Evolutionary conservation across 2,797 vertebrate species (phyloP).

Genomic region (Numenius phaeopus): DNA sequence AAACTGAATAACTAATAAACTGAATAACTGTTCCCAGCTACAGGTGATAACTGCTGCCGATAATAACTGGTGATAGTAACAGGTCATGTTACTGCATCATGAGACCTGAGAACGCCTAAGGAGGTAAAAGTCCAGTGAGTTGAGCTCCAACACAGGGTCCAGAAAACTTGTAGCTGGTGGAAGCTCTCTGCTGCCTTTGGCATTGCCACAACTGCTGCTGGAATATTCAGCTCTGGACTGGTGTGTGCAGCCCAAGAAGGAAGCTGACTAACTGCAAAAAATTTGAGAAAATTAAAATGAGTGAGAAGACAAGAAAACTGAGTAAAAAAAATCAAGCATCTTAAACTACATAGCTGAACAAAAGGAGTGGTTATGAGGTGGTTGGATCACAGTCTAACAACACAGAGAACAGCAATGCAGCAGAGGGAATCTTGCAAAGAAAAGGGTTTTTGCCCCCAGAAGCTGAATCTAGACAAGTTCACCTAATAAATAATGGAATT

Average conservation of each 20-base stretch:
- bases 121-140: not conserved
- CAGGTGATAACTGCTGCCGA: not conserved
- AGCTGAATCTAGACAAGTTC: not conserved
- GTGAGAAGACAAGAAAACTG: not conserved
- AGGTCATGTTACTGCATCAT: not conserved
- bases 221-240: not conserved
- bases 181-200: not conserved
- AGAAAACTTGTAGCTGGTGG: not conserved
- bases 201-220: not conserved
- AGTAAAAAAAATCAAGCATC: not conserved
- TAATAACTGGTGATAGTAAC: not conserved
- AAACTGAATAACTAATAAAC: not conserved
- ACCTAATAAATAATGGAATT: not conserved
- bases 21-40: not conserved
- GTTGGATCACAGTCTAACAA: not conserved
- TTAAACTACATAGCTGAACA: not conserved
- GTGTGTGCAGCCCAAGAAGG: not conserved
- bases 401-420: not conserved
- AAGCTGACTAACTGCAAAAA: not conserved
- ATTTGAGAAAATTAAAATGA: not conserved
- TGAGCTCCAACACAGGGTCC: not conserved
- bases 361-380: not conserved
- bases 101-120: not conserved
- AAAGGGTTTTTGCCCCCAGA: not conserved
- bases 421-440: not conserved